Evolutionary conservation across 1,140 invertebrate species (phyloP).

Genomic region (Artemia franciscana): DNA sequence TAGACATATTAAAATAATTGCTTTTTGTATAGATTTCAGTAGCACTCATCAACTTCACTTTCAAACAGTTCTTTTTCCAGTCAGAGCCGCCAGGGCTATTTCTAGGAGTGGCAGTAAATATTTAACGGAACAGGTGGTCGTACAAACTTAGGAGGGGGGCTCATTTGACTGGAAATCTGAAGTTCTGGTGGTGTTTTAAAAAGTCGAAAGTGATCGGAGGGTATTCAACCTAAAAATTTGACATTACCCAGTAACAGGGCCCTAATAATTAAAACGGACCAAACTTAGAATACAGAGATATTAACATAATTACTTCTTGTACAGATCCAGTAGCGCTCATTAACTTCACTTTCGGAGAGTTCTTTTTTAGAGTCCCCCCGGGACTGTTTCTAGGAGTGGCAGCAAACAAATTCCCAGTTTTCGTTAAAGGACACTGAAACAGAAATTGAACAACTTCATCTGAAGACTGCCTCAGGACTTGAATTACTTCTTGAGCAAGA

Average conservation of each 20-base stretch:
- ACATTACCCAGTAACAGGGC: no score
- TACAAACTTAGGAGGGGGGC: no score
- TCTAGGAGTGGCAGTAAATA: conserved; percentile 30
- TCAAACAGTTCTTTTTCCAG: conserved; percentile 4
- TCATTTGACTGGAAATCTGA: no score
- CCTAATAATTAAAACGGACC: no score
- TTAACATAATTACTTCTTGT: no score
- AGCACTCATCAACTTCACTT: conserved; percentile 7
- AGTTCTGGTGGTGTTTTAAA: no score
- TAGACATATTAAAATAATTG: no score
- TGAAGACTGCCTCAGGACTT: conserved; percentile 43
- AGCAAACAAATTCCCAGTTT: conserved; percentile 46
- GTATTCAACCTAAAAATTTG: no score
- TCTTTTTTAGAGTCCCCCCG: conserved; percentile 6
- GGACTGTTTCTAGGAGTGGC: conserved; percentile 18
- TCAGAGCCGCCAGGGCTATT: conserved; percentile 8
- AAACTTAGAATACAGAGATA: no score
- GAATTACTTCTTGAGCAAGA: conserved; percentile 49
- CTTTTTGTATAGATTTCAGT: no score
- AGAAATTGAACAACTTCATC: conserved; percentile 45
- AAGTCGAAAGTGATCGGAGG: no score
- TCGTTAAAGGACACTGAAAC: conserved; percentile 56
- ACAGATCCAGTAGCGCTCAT: neutral
- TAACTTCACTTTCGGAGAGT: conserved; percentile 9
- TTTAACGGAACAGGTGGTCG: no score